A percentile compares a stretch with the other conserved stretches of the same genome.
Conservation (phyloP, 1,140 invertebrate species). For the Lasioglossum baleicum region DNA sequence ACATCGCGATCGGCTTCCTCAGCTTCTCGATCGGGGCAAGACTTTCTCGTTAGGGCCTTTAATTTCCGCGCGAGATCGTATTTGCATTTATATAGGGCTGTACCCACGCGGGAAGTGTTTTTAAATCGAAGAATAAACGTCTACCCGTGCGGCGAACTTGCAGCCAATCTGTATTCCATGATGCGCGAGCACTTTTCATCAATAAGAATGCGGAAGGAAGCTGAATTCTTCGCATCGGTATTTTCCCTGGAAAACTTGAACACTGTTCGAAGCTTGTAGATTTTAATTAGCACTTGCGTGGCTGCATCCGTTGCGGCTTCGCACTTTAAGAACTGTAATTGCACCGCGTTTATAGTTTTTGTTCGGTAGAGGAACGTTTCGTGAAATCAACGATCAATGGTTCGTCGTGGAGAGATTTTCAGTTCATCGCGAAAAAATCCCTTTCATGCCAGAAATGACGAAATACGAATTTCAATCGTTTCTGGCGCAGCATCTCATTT, state of each 20-base stretch:
- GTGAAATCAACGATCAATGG: too few species aligned
- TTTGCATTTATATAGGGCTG: conserved; percentile 55
- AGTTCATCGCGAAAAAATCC: too few species aligned
- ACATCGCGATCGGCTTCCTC: background rate
- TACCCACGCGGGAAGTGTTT: conserved; percentile 30
- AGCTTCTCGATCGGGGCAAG: background rate
- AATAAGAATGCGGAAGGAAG: background rate
- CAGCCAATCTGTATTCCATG: background rate
- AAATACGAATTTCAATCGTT: too few species aligned
- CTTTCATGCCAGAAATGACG: too few species aligned
- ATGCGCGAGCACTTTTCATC: background rate
- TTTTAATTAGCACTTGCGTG: background rate
- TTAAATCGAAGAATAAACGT: conserved; percentile 42
- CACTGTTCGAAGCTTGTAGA: too few species aligned
- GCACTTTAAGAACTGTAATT: too few species aligned
- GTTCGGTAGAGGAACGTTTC: too few species aligned
- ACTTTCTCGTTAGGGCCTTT: conserved; percentile 35
- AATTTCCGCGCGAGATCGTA: conserved; percentile 30
- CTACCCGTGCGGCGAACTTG: background rate
- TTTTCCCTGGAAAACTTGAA: too few species aligned
- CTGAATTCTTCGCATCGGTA: background rate
- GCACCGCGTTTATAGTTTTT: too few species aligned
- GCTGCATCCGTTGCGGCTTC: background rate
- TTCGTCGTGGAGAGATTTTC: too few species aligned
- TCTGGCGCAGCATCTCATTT: too few species aligned